These are phyloP conservation scores for Phainopepla nitens DNA, from an alignment of 2,113 vertebrate genomes.

Conservation along the genomic window DNA sequence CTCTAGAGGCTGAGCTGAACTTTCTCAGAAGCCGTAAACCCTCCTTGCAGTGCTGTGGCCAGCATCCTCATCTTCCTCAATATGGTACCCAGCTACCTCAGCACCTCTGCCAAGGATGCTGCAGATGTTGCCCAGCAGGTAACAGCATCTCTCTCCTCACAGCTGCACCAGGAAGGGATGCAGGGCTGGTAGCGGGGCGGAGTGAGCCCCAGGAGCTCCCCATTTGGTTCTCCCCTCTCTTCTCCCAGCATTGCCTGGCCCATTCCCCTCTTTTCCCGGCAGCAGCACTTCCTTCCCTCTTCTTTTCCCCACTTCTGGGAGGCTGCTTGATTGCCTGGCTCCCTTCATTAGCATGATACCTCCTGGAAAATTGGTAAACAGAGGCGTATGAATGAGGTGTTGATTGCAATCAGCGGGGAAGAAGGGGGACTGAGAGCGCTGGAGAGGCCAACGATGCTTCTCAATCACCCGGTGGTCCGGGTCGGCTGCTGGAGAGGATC, in stretches of 20 bases:
- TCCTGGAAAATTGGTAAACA: conserved; percentile 50
- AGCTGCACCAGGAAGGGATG: neutral
- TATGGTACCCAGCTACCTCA: neutral
- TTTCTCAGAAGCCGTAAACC: neutral
- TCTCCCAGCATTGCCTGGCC: neutral
- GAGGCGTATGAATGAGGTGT: conserved; percentile 54
- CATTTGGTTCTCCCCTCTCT: neutral
- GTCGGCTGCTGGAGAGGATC: neutral
- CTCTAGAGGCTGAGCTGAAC: neutral
- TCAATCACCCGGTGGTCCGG: neutral
- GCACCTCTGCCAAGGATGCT: neutral
- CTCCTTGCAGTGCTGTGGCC: fast-evolving
- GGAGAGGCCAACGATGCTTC: neutral
- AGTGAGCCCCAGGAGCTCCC: neutral
- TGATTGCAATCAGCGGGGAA: conserved; percentile 70
- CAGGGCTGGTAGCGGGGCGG: neutral
- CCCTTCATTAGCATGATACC: conserved; percentile 40
- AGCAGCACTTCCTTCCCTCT: neutral
- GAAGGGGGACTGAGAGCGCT: neutral
- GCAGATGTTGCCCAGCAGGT: neutral
- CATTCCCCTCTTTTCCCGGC: neutral
- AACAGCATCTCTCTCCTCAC: neutral
- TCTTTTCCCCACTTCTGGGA: conserved; percentile 21
- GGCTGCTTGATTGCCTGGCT: conserved; percentile 24
- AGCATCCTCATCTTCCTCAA: neutral